These are phyloP conservation scores for Parnassius orleans DNA, from an alignment of 2,888 invertebrate genomes.

Conservation along the genomic window DNA sequence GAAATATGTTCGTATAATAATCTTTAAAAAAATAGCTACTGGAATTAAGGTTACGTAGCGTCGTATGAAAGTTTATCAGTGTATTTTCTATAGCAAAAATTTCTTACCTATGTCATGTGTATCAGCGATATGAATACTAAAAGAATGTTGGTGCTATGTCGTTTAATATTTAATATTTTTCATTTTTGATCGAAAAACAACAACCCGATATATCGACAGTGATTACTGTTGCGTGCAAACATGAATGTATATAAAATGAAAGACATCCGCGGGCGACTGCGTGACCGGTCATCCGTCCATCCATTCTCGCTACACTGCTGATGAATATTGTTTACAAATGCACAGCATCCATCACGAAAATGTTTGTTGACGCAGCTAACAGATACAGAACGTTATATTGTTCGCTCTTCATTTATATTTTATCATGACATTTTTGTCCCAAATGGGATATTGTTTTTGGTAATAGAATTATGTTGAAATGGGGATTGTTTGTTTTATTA, in stretches of 20 bases:
- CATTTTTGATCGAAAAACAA: conserved; percentile 36
- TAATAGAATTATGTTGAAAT: conserved; percentile 10
- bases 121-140: too few relatives aligned
- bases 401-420: conserved; percentile 34
- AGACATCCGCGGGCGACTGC: conserved; percentile 51
- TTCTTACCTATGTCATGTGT: too few relatives aligned
- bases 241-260: conserved; percentile 60
- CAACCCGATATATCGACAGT: conserved; percentile 18
- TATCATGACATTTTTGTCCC: conserved; percentile 22
- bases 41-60: too few relatives aligned
- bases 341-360: conserved; percentile 59
- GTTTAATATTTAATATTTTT: conserved; percentile 1
- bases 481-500: not conserved
- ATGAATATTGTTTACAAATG: conserved; percentile 67
- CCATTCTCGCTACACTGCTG: conserved; percentile 40
- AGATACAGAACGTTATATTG: conserved; percentile 38
- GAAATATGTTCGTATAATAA: conserved; percentile 54
- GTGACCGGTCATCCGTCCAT: conserved; percentile 37
- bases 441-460: conserved; percentile 14
- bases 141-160: not conserved
- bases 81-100: too few relatives aligned
- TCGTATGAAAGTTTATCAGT: too few relatives aligned
- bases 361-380: conserved; percentile 53
- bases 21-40: conserved; percentile 48
- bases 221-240: conserved; percentile 40